phyloP scores from a whole-genome alignment of 2,113 vertebrate species.

The Potamarius usumacintae region DNA sequence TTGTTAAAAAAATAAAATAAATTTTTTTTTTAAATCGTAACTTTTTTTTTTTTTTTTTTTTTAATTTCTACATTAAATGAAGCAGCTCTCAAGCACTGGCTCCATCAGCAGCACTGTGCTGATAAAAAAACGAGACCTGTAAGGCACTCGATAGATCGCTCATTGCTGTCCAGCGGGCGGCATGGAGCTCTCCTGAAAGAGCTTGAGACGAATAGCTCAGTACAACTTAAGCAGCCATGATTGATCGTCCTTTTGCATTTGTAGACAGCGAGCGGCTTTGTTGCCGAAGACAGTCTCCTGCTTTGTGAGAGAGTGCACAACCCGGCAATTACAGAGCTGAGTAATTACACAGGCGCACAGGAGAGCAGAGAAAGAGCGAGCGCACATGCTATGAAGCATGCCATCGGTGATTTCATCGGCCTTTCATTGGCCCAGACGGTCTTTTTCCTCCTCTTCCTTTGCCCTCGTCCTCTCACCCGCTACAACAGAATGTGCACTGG shows the following conservation, averaged over 20 bases:
- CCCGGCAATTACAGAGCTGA: slow-evolving; percentile 31
- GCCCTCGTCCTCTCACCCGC: neutral
- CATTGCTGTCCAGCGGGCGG: neutral
- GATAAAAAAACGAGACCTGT: neutral
- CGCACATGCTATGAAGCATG: neutral
- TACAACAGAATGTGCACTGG: neutral
- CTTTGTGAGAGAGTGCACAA: slow-evolving; percentile 11
- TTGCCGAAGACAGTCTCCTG: slow-evolving; percentile 13
- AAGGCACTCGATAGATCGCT: neutral
- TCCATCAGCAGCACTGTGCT: neutral
- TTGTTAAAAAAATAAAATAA: no score
- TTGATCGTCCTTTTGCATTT: neutral
- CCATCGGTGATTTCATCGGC: slow-evolving; percentile 35
- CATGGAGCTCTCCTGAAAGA: neutral
- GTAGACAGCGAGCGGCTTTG: slow-evolving; percentile 16
- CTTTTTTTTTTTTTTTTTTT: no score
- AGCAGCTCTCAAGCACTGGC: neutral
- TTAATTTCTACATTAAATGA: neutral
- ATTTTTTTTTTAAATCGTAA: no score
- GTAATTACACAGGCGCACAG: slow-evolving; percentile 39
- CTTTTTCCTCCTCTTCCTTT: neutral
- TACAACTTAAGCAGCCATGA: slow-evolving; percentile 14
- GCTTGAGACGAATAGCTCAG: neutral
- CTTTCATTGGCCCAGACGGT: slow-evolving; percentile 22
- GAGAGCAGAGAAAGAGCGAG: slow-evolving; percentile 20